These are phyloP conservation scores for Spisula subtruncata DNA, from an alignment of 2,888 invertebrate genomes.

Conservation along the genomic window DNA sequence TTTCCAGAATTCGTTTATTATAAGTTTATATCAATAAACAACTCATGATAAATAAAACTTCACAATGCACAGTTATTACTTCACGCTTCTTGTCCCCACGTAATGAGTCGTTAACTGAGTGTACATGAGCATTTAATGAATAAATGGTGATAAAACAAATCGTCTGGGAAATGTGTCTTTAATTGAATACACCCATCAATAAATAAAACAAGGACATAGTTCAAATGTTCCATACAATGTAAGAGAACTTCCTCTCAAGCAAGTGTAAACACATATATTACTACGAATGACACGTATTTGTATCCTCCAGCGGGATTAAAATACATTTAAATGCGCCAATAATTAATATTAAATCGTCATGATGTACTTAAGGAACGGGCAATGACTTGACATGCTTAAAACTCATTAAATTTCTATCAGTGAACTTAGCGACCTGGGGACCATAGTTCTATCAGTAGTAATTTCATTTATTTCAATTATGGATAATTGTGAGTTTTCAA, in stretches of 20 bases:
- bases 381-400: too few species aligned
- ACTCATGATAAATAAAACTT: too few species aligned
- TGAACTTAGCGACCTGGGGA: too few species aligned
- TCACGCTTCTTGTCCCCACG: too few species aligned
- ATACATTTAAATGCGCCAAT: neutral
- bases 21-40: too few species aligned
- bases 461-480: too few species aligned
- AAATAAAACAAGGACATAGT: neutral
- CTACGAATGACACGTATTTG: neutral
- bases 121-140: neutral
- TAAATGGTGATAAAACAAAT: neutral
- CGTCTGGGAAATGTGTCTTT: conserved; percentile 4
- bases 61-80: too few species aligned
- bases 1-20: too few species aligned
- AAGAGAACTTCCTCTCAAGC: neutral
- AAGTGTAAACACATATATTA: neutral
- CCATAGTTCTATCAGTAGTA: too few species aligned
- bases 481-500: too few species aligned
- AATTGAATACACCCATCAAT: neutral
- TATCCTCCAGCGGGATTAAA: neutral
- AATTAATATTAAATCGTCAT: neutral
- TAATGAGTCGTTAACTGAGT: neutral
- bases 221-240: neutral
- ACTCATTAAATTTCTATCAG: too few species aligned
- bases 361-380: neutral